phyloP scores from a whole-genome alignment of 2,888 invertebrate species.

The Bellardia bayeri region DNA sequence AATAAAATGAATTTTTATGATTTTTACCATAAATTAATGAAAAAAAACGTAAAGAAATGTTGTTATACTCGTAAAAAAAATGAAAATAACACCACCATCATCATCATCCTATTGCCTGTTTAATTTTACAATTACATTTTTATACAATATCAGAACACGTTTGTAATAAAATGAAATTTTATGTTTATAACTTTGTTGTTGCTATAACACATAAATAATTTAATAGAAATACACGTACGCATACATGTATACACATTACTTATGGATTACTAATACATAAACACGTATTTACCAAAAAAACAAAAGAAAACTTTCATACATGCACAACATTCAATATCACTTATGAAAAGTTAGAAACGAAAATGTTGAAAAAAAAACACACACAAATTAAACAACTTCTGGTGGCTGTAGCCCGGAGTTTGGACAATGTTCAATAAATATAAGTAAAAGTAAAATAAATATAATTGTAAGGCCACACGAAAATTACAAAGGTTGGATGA shows the following conservation, averaged over 20 bases:
- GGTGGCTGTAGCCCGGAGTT: background rate
- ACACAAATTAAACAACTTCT: constrained; percentile 9
- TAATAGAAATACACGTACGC: constrained; percentile 1
- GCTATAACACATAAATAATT: background rate
- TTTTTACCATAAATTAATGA: constrained; percentile 50
- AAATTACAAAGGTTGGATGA: background rate
- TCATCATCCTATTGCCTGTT: background rate
- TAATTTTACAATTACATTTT: constrained; percentile 54
- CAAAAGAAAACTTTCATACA: constrained; percentile 42
- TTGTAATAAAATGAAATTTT: constrained; percentile 72
- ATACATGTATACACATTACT: constrained; percentile 52
- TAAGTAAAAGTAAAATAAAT: constrained; percentile 41
- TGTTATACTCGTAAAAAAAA: constrained; percentile 34
- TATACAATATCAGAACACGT: constrained; percentile 58
- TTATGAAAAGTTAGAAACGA: background rate
- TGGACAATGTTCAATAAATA: constrained; percentile 45
- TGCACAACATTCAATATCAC: background rate
- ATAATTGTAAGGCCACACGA: constrained; percentile 35
- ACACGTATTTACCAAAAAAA: constrained; percentile 64
- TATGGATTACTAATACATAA: constrained; percentile 72
- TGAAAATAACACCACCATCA: background rate
- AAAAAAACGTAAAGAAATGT: constrained; percentile 36
- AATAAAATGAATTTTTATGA: constrained; percentile 56
- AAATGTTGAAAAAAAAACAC: background rate
- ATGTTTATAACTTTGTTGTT: constrained; percentile 71